Evolutionary conservation across 2,113 vertebrate species (phyloP).

Genomic region (Columbina picui): DNA sequence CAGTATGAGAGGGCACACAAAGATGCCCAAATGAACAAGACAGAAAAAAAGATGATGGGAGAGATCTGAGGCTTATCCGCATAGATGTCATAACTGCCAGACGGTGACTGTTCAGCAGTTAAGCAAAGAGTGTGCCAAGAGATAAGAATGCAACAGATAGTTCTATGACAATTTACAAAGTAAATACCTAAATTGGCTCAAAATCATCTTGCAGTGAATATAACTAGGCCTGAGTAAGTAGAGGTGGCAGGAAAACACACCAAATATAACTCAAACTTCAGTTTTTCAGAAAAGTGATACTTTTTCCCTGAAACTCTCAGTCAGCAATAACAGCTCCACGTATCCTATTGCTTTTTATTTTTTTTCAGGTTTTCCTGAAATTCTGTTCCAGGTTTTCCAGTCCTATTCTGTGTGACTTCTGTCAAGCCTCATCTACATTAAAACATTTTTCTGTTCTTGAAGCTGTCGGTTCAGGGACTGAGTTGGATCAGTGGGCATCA

Average conservation of each 20-base stretch:
- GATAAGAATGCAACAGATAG: neutral
- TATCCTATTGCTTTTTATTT: neutral
- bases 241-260: neutral
- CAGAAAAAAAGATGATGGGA: neutral
- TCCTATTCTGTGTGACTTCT: neutral
- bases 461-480: neutral
- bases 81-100: rapidly evolving
- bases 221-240: neutral
- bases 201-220: neutral
- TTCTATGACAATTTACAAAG: neutral
- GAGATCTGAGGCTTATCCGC: neutral
- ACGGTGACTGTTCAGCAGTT: neutral
- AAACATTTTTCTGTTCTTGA: neutral
- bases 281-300: neutral
- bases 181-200: neutral
- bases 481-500: neutral
- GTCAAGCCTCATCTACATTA: neutral
- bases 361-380: neutral
- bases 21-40: neutral
- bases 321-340: neutral
- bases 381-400: neutral
- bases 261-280: neutral
- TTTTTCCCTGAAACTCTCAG: neutral
- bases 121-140: neutral
- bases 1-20: neutral